phyloP scores from a whole-genome alignment of 2,797 vertebrate genomes.

The Lutjanus campechanus region DNA sequence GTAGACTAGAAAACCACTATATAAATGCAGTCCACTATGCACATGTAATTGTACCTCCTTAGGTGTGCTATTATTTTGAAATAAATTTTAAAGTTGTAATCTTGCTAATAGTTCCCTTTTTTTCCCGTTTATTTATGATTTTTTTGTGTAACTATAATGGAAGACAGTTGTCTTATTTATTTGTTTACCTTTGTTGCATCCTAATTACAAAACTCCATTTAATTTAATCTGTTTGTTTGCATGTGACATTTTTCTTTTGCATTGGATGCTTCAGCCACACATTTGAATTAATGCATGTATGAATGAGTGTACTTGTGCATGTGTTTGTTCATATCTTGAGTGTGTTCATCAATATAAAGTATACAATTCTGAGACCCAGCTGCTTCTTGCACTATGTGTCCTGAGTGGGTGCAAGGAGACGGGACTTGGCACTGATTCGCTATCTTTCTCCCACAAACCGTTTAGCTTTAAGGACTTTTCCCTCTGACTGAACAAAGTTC shows the following conservation, averaged over 20 bases:
- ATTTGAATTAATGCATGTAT: not conserved
- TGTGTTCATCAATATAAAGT: slow-evolving; percentile 23
- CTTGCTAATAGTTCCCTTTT: no score
- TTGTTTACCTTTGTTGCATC: no score
- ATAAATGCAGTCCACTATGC: no score
- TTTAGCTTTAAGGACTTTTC: slow-evolving; percentile 77
- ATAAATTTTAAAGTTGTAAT: no score
- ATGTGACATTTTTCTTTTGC: not conserved
- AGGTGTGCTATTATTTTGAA: no score
- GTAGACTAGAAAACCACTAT: no score
- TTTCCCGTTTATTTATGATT: no score
- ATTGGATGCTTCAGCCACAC: not conserved
- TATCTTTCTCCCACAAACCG: slow-evolving; percentile 64
- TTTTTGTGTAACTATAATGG: no score
- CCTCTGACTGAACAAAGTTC: slow-evolving; percentile 82
- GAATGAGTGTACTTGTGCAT: not conserved
- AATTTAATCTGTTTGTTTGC: not conserved
- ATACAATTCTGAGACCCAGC: not conserved
- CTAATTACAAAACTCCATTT: no score
- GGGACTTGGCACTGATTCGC: slow-evolving; percentile 57
- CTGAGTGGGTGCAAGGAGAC: slow-evolving; percentile 51
- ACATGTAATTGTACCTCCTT: no score
- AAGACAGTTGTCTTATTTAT: no score
- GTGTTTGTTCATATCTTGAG: not conserved
- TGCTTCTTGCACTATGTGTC: slow-evolving; percentile 18